Evolutionary conservation across 30 jellyfish, hydroid and myxozoan species (phyloP).

Genomic region (Aurelia sp.): DNA sequence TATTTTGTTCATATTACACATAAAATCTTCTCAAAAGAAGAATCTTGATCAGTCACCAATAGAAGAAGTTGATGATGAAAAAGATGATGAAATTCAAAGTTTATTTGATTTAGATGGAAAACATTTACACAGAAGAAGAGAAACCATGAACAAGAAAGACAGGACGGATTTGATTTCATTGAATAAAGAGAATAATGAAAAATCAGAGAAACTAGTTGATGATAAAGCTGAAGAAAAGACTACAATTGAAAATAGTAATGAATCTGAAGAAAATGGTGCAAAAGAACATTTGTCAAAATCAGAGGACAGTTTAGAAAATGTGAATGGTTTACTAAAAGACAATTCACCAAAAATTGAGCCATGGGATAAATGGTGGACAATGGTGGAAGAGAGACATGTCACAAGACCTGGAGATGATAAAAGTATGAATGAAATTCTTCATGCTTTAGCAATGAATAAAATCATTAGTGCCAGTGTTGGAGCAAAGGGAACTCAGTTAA

Average conservation of each 20-base stretch:
- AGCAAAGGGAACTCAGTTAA: constrained; percentile 90
- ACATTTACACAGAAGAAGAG: constrained; percentile 35
- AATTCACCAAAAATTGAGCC: constrained; percentile 54
- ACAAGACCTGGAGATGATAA: constrained; percentile 47
- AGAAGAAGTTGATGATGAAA: neutral
- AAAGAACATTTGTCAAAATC: no score
- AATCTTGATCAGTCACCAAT: neutral
- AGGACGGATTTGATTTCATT: neutral
- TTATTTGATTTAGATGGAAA: constrained; percentile 18
- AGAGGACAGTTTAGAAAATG: no score
- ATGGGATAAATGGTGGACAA: constrained; percentile 94
- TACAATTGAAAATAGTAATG: neutral
- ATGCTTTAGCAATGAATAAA: constrained; percentile 64
- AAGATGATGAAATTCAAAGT: neutral
- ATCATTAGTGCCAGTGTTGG: constrained; percentile 79
- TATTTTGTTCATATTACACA: constrained; percentile 24
- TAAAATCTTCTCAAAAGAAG: constrained; percentile 8
- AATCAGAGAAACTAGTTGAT: neutral
- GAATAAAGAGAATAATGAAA: neutral
- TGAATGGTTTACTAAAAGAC: no score
- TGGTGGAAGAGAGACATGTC: constrained; percentile 76
- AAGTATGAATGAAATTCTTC: constrained; percentile 47
- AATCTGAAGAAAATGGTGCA: neutral
- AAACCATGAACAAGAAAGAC: neutral
- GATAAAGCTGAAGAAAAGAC: neutral